Conservation (phyloP, 2,113 vertebrate species). For the Trematomus loennbergii region DNA sequence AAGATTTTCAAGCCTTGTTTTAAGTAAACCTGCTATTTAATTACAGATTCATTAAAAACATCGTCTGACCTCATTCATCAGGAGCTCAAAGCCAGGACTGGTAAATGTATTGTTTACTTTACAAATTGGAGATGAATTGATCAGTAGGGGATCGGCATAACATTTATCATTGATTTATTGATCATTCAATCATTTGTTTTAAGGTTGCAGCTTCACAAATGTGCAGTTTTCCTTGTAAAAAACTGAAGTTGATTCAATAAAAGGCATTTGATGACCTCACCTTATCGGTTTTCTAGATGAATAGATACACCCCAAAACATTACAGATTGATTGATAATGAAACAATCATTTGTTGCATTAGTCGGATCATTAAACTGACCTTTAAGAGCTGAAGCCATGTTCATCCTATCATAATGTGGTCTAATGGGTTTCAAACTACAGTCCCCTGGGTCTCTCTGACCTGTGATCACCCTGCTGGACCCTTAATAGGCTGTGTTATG, state of each 20-base stretch:
- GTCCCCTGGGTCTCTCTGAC: slow-evolving; percentile 25
- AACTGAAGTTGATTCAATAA: not conserved
- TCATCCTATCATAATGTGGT: slow-evolving; percentile 10
- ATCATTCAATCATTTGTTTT: not conserved
- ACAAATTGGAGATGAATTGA: no score
- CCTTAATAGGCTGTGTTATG: not conserved
- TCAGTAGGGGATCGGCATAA: not conserved
- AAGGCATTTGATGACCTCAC: not conserved
- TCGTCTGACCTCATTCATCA: no score
- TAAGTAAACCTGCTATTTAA: no score
- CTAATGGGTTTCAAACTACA: slow-evolving; percentile 30
- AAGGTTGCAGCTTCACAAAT: not conserved
- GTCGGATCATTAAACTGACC: not conserved
- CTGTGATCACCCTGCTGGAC: slow-evolving; percentile 15
- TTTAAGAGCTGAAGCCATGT: not conserved
- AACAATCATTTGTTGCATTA: no score
- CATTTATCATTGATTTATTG: not conserved
- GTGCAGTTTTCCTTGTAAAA: not conserved
- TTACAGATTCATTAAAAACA: no score
- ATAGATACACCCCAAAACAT: not conserved
- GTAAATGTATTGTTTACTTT: no score
- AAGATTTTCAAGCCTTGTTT: no score
- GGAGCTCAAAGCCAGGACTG: no score
- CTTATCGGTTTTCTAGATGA: not conserved
- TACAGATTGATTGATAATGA: no score